Evolutionary conservation across 1,140 invertebrate species (phyloP).

Genomic region (Drosophila mojavensis): DNA sequence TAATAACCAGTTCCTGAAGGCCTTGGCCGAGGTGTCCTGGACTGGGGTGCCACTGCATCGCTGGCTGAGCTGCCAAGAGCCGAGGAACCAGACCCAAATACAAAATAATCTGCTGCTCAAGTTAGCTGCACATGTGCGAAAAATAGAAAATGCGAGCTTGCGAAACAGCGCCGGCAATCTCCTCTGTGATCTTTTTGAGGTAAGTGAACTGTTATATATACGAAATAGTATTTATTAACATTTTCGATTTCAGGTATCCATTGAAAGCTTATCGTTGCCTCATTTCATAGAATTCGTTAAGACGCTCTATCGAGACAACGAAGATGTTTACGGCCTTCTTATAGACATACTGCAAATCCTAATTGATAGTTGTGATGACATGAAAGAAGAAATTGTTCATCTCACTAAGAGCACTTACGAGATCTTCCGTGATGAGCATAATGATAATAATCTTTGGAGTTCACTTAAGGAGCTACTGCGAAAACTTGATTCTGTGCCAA

Average conservation of each 20-base stretch:
- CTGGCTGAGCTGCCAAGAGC: slow-evolving; percentile 39
- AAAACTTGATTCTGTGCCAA: slow-evolving; percentile 27
- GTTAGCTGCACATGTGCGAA: slow-evolving; percentile 35
- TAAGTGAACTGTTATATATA: slow-evolving; percentile 13
- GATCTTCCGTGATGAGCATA: slow-evolving; percentile 4
- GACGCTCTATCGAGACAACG: slow-evolving; percentile 41
- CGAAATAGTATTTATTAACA: background rate
- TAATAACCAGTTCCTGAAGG: slow-evolving; percentile 26
- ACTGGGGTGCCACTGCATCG: slow-evolving; percentile 57
- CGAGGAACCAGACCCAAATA: slow-evolving; percentile 12
- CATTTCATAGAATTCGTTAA: slow-evolving; percentile 56
- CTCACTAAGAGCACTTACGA: slow-evolving; percentile 41
- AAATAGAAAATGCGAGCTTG: slow-evolving; percentile 49
- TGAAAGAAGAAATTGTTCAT: slow-evolving; percentile 19
- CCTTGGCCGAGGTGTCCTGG: slow-evolving; percentile 48
- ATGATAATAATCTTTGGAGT: background rate
- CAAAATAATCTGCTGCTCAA: slow-evolving; percentile 40
- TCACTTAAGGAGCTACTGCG: slow-evolving; percentile 27
- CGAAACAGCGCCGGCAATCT: slow-evolving; percentile 4
- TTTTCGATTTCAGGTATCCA: slow-evolving; percentile 17
- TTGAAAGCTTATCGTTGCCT: slow-evolving; percentile 26
- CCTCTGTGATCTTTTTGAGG: slow-evolving; percentile 34
- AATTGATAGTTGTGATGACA: slow-evolving; percentile 28
- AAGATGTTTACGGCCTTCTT: slow-evolving; percentile 12
- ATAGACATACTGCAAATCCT: slow-evolving; percentile 8